A percentile compares a stretch with the other conserved stretches of the same genome.
Conservation (phyloP, 2,888 invertebrate genomes). For the Drosophila merina region DNA sequence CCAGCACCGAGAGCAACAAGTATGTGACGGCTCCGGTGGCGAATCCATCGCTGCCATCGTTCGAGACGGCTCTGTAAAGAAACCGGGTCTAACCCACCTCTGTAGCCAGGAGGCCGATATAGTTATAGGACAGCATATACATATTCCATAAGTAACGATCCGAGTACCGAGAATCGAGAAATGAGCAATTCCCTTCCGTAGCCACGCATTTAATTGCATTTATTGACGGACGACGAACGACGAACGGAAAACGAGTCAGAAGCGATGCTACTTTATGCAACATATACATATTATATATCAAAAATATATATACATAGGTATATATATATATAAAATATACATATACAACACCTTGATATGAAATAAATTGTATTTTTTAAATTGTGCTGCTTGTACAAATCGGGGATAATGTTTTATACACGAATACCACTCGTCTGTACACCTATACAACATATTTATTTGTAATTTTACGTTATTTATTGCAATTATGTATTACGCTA, state of each 20-base stretch:
- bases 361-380: conserved; percentile 71
- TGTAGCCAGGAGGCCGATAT: conserved; percentile 28
- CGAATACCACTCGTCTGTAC: conserved; percentile 63
- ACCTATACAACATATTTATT: conserved; percentile 62
- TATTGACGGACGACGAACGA: conserved; percentile 53
- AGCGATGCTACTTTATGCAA: conserved; percentile 77
- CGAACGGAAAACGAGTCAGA: conserved; percentile 55
- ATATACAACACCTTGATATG: conserved; percentile 60
- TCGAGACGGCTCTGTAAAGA: conserved; percentile 78
- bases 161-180: conserved; percentile 41
- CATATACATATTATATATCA: conserved; percentile 55
- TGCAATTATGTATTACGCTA: conserved; percentile 73
- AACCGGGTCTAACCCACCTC: conserved; percentile 65
- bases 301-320: conserved; percentile 34
- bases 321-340: conserved; percentile 23
- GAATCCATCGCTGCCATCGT: conserved; percentile 68
- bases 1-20: conserved; percentile 49
- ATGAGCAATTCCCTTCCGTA: conserved; percentile 59
- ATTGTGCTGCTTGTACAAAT: conserved; percentile 76
- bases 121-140: conserved; percentile 17
- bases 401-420: conserved; percentile 62
- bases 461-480: conserved; percentile 75
- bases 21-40: conserved; percentile 44
- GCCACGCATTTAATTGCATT: conserved; percentile 65
- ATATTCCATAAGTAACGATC: conserved; percentile 68